A percentile compares a stretch with the other conserved stretches of the same genome.
phyloP scores from a whole-genome alignment of 2,797 vertebrate species.

The Sebastes wilsoni region DNA sequence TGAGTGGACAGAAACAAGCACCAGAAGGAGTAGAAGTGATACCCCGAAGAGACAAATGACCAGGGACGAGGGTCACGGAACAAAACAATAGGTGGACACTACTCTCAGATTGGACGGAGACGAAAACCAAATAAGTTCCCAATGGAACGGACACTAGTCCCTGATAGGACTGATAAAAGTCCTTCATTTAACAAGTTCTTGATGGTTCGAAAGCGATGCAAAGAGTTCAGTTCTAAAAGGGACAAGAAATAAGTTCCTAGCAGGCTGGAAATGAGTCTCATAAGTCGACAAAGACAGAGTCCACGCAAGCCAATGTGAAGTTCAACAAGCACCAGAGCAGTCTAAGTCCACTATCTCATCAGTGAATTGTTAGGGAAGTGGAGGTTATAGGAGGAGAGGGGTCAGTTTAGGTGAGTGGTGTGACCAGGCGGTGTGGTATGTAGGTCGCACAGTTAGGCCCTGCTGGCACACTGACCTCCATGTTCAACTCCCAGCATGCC shows the following conservation, averaged over 20 bases:
- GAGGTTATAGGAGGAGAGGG: not conserved
- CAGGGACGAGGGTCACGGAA: not conserved
- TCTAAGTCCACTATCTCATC: not conserved
- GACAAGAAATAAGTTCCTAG: no score
- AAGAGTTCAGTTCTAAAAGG: not conserved
- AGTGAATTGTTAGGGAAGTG: not conserved
- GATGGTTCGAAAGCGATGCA: not conserved
- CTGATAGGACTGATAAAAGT: not conserved
- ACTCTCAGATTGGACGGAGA: not conserved
- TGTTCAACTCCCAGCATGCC: slow-evolving; percentile 45
- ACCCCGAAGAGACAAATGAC: not conserved
- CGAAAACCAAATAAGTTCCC: not conserved
- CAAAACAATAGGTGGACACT: not conserved
- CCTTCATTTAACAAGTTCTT: not conserved
- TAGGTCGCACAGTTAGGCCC: slow-evolving; percentile 42
- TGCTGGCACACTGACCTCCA: slow-evolving; percentile 56
- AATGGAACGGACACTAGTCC: not conserved
- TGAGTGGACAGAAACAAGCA: not conserved
- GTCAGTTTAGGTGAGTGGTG: slow-evolving; percentile 23
- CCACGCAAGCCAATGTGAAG: not conserved
- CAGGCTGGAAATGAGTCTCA: not conserved
- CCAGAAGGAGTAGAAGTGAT: not conserved
- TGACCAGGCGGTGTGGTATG: not conserved
- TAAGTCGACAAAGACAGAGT: not conserved
- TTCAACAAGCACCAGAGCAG: not conserved